Conservation (phyloP, 2,113 vertebrate genomes). For the Naja naja region DNA sequence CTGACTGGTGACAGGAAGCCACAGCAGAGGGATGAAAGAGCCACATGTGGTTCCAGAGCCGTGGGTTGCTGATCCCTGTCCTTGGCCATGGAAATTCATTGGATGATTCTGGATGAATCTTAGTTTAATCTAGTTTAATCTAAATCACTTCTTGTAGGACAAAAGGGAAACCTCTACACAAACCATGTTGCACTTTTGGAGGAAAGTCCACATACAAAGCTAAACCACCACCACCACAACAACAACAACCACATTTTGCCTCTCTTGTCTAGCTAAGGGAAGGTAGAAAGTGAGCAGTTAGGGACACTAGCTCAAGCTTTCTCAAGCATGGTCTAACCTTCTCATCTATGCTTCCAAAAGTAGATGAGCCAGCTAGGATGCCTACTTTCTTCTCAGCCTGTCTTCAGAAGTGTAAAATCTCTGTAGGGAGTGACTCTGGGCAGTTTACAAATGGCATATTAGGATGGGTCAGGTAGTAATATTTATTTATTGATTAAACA, state of each 20-base stretch:
- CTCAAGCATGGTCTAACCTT: neutral
- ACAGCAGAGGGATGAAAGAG: too few relatives aligned
- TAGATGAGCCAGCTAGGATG: neutral
- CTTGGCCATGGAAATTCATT: neutral
- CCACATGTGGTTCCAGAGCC: too few relatives aligned
- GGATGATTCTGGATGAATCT: neutral
- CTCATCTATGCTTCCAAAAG: neutral
- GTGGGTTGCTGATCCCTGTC: too few relatives aligned
- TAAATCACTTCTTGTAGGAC: neutral
- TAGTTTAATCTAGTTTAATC: neutral
- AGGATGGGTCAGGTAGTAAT: neutral
- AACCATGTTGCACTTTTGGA: neutral
- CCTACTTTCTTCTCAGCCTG: neutral
- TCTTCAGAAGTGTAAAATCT: neutral
- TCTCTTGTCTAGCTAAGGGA: neutral
- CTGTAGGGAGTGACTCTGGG: neutral
- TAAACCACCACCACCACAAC: neutral
- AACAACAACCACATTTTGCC: neutral
- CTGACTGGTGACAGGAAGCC: too few relatives aligned
- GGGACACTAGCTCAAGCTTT: neutral
- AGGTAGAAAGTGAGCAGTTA: neutral
- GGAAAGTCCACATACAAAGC: neutral
- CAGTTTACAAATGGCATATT: neutral
- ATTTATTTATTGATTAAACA: neutral
- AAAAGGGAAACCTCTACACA: neutral